phyloP scores from a whole-genome alignment of 2,888 invertebrate genomes.

The Entomobrya multifasciata region DNA sequence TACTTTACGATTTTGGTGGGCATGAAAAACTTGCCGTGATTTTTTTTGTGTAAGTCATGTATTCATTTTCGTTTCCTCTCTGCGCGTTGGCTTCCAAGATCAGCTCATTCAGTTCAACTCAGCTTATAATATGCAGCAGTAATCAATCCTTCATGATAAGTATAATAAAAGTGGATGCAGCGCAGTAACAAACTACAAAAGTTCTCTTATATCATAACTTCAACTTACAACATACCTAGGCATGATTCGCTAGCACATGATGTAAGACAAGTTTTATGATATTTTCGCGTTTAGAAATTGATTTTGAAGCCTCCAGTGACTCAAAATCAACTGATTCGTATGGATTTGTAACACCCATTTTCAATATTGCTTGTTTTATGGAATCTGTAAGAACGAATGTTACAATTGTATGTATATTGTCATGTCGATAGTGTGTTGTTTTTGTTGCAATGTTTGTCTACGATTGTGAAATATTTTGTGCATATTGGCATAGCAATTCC shows the following conservation, averaged over 20 bases:
- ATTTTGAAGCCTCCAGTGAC: constrained; percentile 4
- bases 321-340: background rate
- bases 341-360: no score
- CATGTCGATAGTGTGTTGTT: no score
- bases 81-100: constrained; percentile 8
- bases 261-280: background rate
- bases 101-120: constrained; percentile 2
- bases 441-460: no score
- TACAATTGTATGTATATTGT: no score
- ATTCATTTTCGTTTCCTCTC: background rate
- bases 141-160: constrained; percentile 8
- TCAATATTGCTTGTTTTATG: no score
- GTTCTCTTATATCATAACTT: no score
- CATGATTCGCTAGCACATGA: no score
- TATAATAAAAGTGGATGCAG: background rate
- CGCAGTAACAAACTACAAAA: background rate
- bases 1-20: background rate
- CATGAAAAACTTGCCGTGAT: background rate
- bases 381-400: no score
- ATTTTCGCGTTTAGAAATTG: background rate
- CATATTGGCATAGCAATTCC: no score
- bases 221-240: no score
- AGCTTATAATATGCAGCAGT: no score
- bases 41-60: background rate
- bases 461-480: no score